Conservation (phyloP, 2,888 invertebrate species). For the Zeuzera pyrina region DNA sequence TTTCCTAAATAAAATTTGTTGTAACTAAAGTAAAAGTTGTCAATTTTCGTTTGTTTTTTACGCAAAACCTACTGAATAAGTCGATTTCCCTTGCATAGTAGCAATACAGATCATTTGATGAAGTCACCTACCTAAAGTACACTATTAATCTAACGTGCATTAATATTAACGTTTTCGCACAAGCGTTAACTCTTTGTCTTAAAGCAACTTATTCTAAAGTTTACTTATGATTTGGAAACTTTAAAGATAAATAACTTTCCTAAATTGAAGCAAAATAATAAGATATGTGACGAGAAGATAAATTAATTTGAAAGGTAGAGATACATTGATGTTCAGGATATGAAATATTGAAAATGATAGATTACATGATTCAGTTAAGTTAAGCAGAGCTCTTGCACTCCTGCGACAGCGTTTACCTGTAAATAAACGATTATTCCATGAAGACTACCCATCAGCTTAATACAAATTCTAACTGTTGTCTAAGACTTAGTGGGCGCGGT, state of each 20-base stretch:
- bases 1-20: too few relatives aligned
- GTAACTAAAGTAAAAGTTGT: too few relatives aligned
- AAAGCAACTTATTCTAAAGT: too few relatives aligned
- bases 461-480: background rate
- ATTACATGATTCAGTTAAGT: slow-evolving; percentile 43
- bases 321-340: slow-evolving; percentile 47
- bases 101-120: too few relatives aligned
- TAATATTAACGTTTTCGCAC: too few relatives aligned
- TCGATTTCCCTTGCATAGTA: too few relatives aligned
- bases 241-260: slow-evolving; percentile 9
- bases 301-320: slow-evolving; percentile 48
- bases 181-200: too few relatives aligned
- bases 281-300: slow-evolving; percentile 48
- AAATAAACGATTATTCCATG: slow-evolving; percentile 15
- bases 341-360: slow-evolving; percentile 49
- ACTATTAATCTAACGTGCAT: too few relatives aligned
- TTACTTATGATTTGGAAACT: too few relatives aligned
- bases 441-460: slow-evolving; percentile 9
- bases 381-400: slow-evolving; percentile 41
- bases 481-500: background rate
- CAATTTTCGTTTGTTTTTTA: too few relatives aligned
- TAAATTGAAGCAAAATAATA: slow-evolving; percentile 47
- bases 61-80: too few relatives aligned
- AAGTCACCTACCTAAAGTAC: too few relatives aligned
- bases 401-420: slow-evolving; percentile 46